Base-by-base conservation (phyloP, 2,888 invertebrate genomes). In the Pollenia labialis region DNA sequence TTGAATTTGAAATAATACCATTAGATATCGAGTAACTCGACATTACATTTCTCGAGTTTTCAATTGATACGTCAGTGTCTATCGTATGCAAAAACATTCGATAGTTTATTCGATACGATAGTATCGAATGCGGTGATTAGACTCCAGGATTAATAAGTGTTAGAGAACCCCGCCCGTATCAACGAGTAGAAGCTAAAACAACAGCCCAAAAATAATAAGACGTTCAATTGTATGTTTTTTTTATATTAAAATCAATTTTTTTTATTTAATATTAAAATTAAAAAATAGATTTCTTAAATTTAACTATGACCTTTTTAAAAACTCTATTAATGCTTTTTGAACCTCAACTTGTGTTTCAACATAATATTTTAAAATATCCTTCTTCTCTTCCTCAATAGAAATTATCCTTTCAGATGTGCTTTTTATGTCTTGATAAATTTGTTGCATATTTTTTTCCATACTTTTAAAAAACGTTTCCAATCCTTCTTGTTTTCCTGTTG, bases 341-440 rank as follows among this genome's bases (percentile, higher is more conserved):
- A 85, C 75, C 11, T 80, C 80, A 1, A 79, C 72, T 60, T 85
- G 74, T 10, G 42, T 68, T 1, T 68, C 68, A 4, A 62, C 68
- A 68, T 60, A 85, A 8, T 8, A 50, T 68, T 75, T 79, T 32
- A 80, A 68, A 11, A 80, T 77, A 18, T 85, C 68, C 10, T 79
- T 85, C 6, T 85, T 85, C 16, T 85, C 79, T n/a, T 85, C 79
- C 12, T 79, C 72, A 42, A 85, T 85, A 2, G 40, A 40, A n/a
- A 85, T 3, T 11, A 85, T 14, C 46, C 18, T 83, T 52, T 77
- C 71, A 4, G 71, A 23, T 7, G 76, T 77, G 7, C n/a, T 64
- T 56, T 75, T 68, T 1, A 84, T 79, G 12, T 84, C 60, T 1
- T 60, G 56, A 11, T 79, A 12, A 18, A 74, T 79, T 54, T 58